Evolutionary conservation across 2,888 invertebrate genomes (phyloP).

Genomic region (Caenorhabditis wallacei): DNA sequence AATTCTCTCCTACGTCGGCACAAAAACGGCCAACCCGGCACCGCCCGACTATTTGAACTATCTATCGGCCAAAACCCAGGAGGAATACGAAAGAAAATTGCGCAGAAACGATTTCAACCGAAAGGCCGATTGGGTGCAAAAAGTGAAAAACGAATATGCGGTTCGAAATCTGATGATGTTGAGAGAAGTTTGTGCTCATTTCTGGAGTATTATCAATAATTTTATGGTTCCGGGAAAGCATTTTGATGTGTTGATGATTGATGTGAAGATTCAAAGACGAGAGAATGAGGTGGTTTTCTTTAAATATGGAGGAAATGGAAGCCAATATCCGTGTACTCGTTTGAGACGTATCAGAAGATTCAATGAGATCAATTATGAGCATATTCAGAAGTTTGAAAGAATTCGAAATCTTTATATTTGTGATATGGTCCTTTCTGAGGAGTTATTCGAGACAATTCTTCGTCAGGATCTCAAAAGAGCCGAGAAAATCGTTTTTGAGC

Average conservation of each 20-base stretch:
- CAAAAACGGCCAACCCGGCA: neutral
- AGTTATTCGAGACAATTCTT: conserved; percentile 22
- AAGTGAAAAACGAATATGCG: neutral
- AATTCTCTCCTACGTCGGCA: conserved; percentile 14
- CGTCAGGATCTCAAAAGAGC: conserved; percentile 3
- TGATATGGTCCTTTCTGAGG: conserved; percentile 12
- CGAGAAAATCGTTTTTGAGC: conserved; percentile 23
- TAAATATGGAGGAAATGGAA: conserved; percentile 40
- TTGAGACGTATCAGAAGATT: conserved; percentile 24
- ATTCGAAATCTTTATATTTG: conserved; percentile 13
- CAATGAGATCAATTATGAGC: conserved; percentile 26
- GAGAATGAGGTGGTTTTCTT: conserved; percentile 1
- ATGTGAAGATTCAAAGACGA: conserved; percentile 15
- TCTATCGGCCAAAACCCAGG: neutral
- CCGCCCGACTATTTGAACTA: neutral
- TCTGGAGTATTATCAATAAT: conserved; percentile 30
- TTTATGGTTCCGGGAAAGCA: conserved; percentile 16
- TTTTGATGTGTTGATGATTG: conserved; percentile 14
- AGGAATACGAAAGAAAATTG: neutral
- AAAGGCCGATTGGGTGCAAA: neutral
- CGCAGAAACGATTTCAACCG: neutral
- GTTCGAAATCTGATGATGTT: conserved; percentile 38
- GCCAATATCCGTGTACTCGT: neutral
- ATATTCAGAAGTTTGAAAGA: conserved; percentile 33
- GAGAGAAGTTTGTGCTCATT: conserved; percentile 19